A percentile compares a stretch with the other conserved stretches of the same genome.
Evolutionary conservation across 2,888 invertebrate species (phyloP).

Genomic region (Eupithecia subfuscata): DNA sequence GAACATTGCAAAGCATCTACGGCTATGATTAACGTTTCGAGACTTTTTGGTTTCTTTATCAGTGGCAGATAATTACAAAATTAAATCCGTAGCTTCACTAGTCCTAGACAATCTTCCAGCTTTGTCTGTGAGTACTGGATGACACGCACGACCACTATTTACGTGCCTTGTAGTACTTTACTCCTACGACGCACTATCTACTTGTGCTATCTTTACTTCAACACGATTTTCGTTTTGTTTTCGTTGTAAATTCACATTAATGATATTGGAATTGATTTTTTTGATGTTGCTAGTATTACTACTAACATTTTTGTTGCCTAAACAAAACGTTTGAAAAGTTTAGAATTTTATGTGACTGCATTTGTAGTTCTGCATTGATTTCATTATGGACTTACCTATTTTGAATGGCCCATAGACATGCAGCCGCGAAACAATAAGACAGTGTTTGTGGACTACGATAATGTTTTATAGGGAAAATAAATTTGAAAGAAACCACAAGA

Average conservation of each 20-base stretch:
- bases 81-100: background rate
- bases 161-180: constrained; percentile 53
- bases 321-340: background rate
- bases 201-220: constrained; percentile 16
- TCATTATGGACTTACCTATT: background rate
- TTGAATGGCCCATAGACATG: background rate
- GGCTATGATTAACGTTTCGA: background rate
- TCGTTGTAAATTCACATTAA: background rate
- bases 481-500: constrained; percentile 30
- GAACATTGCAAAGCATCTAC: background rate
- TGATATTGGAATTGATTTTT: background rate
- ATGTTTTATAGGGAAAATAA: constrained; percentile 27
- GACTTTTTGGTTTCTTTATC: background rate
- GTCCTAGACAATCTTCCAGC: constrained; percentile 53
- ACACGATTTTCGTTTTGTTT: constrained; percentile 17
- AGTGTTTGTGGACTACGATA: constrained; percentile 18
- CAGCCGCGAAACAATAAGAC: constrained; percentile 16
- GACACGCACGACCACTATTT: constrained; percentile 68
- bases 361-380: background rate
- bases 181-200: constrained; percentile 25
- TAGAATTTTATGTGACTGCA: background rate
- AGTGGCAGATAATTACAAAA: background rate
- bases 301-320: background rate
- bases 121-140: constrained; percentile 63
- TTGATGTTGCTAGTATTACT: background rate